Percentiles rank a stretch among this genome's conserved stretches.
phyloP scores from a whole-genome alignment of 37 sponge, comb jelly and placozoan genomes.

The Aphrocallistes beatrix region DNA sequence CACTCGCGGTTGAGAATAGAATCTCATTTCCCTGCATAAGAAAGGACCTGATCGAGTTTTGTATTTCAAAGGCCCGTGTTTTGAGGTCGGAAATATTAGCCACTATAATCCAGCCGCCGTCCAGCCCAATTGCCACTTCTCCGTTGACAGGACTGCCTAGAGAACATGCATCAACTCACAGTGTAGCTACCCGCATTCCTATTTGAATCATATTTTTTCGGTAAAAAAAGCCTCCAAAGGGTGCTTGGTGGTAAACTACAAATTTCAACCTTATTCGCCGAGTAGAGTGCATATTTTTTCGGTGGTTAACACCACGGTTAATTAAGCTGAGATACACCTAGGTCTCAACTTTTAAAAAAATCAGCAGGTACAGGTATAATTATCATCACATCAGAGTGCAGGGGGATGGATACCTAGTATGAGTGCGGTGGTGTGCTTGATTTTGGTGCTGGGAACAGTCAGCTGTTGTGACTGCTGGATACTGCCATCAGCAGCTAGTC shows the following conservation, averaged over 20 bases:
- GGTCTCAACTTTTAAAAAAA: no score
- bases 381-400: no score
- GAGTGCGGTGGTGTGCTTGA: not conserved
- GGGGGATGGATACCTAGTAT: not conserved
- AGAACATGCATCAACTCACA: no score
- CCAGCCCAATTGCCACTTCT: not conserved
- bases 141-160: not conserved
- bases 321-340: no score
- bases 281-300: no score
- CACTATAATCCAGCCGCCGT: not conserved
- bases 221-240: no score
- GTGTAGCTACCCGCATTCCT: no score
- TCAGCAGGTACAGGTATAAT: no score
- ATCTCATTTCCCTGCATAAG: not conserved
- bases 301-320: no score
- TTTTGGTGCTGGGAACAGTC: not conserved
- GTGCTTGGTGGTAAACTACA: no score
- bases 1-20: not conserved
- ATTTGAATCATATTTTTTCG: no score
- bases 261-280: no score
- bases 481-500: not conserved
- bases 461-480: not conserved
- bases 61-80: not conserved
- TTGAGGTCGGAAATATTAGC: not conserved
- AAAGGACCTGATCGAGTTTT: not conserved